Conservation (phyloP, 2,888 invertebrate species). For the Hirudinaria manillensis region DNA sequence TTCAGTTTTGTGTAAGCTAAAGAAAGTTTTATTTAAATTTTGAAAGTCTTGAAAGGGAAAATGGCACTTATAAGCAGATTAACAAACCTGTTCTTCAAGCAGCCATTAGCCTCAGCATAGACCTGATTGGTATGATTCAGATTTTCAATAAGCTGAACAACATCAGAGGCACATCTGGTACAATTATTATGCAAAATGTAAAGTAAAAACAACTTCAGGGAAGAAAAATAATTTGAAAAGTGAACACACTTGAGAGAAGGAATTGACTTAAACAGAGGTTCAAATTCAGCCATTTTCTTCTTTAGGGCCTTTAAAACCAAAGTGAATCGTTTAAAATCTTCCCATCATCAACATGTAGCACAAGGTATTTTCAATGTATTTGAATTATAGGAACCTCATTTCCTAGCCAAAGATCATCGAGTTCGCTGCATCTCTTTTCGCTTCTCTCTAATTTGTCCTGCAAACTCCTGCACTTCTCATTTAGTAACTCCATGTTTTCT, state of each 20-base stretch:
- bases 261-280: neutral
- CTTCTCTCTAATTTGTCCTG: conserved; percentile 9
- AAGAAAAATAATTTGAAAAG: neutral
- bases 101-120: conserved; percentile 7
- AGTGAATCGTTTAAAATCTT: no score
- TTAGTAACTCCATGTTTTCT: neutral
- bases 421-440: neutral
- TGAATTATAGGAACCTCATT: neutral
- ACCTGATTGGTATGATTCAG: neutral
- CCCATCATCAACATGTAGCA: neutral
- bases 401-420: neutral
- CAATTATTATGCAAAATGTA: neutral
- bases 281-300: conserved; percentile 8
- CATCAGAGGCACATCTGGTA: conserved; percentile 3
- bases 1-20: conserved; percentile 12
- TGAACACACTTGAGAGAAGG: neutral
- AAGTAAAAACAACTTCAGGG: neutral
- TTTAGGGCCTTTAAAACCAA: neutral
- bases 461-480: conserved; percentile 12
- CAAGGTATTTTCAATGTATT: neutral
- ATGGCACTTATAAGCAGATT: neutral
- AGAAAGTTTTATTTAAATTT: neutral
- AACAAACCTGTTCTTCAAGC: neutral
- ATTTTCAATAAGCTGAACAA: neutral
- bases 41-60: neutral